Evolutionary conservation across 2,888 invertebrate genomes (phyloP).

Genomic region (Microchrysa polita): DNA sequence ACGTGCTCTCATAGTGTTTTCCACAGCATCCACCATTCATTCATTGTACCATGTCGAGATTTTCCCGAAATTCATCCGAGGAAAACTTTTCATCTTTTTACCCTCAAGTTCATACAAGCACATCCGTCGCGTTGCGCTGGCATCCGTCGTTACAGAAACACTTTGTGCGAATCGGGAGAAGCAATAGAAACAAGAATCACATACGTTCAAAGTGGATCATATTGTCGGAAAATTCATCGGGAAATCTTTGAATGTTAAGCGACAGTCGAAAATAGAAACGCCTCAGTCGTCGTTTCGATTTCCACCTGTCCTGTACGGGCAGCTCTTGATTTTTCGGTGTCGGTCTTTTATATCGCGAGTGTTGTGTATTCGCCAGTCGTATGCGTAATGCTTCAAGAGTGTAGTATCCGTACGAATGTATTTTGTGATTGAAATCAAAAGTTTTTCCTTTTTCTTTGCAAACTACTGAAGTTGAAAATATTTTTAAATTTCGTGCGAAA

Average conservation of each 20-base stretch:
- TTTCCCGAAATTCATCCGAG: not conserved
- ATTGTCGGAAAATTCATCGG: constrained; percentile 33
- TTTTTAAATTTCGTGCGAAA: not conserved
- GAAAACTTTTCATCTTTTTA: constrained; percentile 6
- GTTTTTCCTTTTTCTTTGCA: too few relatives aligned
- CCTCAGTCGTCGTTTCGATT: constrained; percentile 41
- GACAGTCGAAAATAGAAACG: constrained; percentile 41
- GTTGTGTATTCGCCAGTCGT: constrained; percentile 16
- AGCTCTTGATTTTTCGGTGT: not conserved
- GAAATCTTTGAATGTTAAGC: constrained; percentile 16
- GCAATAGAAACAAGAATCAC: not conserved
- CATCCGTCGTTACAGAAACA: not conserved
- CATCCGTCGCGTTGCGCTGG: not conserved
- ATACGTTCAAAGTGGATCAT: not conserved
- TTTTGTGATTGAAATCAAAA: too few relatives aligned
- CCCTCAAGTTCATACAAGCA: not conserved
- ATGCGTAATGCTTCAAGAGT: not conserved
- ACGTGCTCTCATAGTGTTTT: too few relatives aligned
- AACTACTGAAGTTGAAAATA: too few relatives aligned
- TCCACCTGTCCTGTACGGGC: constrained; percentile 28
- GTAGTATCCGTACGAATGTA: too few relatives aligned
- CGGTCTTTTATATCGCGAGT: not conserved
- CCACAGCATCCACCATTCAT: not conserved
- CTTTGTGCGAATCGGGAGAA: not conserved
- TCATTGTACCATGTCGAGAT: not conserved